phyloP scores from a whole-genome alignment of 2,888 invertebrate species.

The Caenorhabditis doughertyi region DNA sequence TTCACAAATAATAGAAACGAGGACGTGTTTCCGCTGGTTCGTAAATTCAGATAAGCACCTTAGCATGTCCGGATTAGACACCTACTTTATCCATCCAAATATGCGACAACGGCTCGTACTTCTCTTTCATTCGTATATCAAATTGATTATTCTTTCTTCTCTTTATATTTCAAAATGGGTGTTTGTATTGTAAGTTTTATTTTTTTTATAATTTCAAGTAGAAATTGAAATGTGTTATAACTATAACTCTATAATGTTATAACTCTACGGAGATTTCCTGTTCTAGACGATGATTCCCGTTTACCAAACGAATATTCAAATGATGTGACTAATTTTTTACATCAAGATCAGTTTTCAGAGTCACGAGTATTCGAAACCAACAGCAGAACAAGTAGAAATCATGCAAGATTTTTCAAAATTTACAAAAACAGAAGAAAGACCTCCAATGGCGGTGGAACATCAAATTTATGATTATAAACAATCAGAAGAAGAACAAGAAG shows the following conservation, averaged over 20 bases:
- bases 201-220: neutral
- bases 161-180: conserved; percentile 31
- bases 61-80: conserved; percentile 51
- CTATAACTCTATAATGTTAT: no score
- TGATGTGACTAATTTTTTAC: conserved; percentile 56
- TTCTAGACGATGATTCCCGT: conserved; percentile 6
- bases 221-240: neutral
- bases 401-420: conserved; percentile 52
- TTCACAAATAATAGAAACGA: no score
- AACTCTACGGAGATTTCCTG: neutral
- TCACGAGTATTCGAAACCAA: conserved; percentile 57
- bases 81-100: conserved; percentile 12
- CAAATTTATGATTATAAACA: conserved; percentile 60
- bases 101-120: conserved; percentile 14
- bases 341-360: conserved; percentile 51
- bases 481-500: conserved; percentile 53
- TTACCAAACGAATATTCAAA: neutral
- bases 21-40: neutral
- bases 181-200: conserved; percentile 57
- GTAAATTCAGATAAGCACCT: conserved; percentile 61
- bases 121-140: neutral
- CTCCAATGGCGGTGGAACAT: conserved; percentile 66
- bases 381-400: conserved; percentile 42
- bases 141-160: neutral
- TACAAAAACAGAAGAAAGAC: conserved; percentile 56